Evolutionary conservation across 2,113 vertebrate genomes (phyloP), one percentile per base, ranked within the genome.

Genomic region (Gobio gobio): DNA sequence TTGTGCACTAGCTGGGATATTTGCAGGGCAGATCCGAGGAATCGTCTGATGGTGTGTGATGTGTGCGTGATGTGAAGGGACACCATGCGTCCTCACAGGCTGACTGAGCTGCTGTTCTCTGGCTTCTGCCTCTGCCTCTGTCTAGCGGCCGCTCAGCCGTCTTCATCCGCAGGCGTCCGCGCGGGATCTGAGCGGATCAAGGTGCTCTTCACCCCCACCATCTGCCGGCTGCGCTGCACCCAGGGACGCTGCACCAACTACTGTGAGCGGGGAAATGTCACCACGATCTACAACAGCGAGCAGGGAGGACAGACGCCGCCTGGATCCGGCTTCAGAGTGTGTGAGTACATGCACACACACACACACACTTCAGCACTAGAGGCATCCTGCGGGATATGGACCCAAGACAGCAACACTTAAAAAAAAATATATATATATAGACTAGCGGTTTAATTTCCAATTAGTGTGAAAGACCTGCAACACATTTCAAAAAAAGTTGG

Each of bases 161-260:
- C 58, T 61, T 26, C 83, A 56, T 36, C 80, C 9, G 80, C 43
- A 18, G 59, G 66, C 2, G 26, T 61, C 12, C 83, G 84, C 20
- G 78, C 84, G 16, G 94, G 92, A 91, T 56, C 72, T 20, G 94
- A 94, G 85, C 89, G 90, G 76, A 95, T 99, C 92, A 96, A 97
- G 94, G 97, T 99, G 1, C 91, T 96, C 92, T 99, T 99, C 93
- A 99, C 98, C 2, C 98, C 98, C 6, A 98, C 97, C 81, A 93
- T 99, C 92, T 99, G 98, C 92, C 97, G 96, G 90, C 95, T 97
- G 93, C 97, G 95, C 0, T 99, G 98, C 91, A 91, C 78, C 82
- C 93, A 85, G 0, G 96, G 94, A 26, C 94, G 89, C 84, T 99
- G 98, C 87, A 94, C 95, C 91, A 99, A 98, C 93, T 95, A 91